Percentiles rank a stretch among this genome's conserved stretches.
Evolutionary conservation across 2,888 invertebrate genomes (phyloP).

Genomic region (Spialia ferax): DNA sequence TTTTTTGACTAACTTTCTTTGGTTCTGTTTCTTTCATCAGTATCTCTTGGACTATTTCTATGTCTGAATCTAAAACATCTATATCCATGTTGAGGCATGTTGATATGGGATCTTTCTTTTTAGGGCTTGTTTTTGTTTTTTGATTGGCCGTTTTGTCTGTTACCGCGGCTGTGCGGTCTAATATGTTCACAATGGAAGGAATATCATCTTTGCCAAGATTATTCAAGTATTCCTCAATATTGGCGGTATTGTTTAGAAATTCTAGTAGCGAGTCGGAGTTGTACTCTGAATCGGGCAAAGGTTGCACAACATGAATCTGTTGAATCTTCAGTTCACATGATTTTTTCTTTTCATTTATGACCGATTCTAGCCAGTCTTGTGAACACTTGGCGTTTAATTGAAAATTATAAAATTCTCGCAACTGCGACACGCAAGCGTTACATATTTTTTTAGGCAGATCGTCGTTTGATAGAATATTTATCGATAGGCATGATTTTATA

Average conservation of each 20-base stretch:
- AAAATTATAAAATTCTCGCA: conserved; percentile 77
- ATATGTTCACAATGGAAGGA: conserved; percentile 76
- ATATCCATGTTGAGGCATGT: conserved; percentile 69
- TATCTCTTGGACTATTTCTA: conserved; percentile 71
- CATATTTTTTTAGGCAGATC: conserved; percentile 74
- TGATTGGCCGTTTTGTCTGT: conserved; percentile 54
- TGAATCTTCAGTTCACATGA: conserved; percentile 63
- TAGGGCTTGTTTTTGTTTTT: conserved; percentile 67
- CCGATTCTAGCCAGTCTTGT: conserved; percentile 77
- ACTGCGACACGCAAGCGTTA: conserved; percentile 68
- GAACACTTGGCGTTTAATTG: conserved; percentile 78
- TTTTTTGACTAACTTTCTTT: conserved; percentile 54
- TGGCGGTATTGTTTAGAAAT: conserved; percentile 79
- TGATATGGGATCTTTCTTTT: conserved; percentile 61
- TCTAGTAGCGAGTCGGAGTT: conserved; percentile 81
- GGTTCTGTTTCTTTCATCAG: conserved; percentile 65
- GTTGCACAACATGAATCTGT: conserved; percentile 72
- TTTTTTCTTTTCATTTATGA: conserved; percentile 67
- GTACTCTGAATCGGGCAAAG: conserved; percentile 79
- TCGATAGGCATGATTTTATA: conserved; percentile 72
- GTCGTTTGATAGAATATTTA: conserved; percentile 65
- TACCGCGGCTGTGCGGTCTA: conserved; percentile 67
- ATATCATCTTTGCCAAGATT: conserved; percentile 80
- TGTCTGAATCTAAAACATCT: conserved; percentile 74
- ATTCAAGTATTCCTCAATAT: conserved; percentile 77